Conservation (phyloP, 2,888 invertebrate species). For the Penaeus monodon region DNA sequence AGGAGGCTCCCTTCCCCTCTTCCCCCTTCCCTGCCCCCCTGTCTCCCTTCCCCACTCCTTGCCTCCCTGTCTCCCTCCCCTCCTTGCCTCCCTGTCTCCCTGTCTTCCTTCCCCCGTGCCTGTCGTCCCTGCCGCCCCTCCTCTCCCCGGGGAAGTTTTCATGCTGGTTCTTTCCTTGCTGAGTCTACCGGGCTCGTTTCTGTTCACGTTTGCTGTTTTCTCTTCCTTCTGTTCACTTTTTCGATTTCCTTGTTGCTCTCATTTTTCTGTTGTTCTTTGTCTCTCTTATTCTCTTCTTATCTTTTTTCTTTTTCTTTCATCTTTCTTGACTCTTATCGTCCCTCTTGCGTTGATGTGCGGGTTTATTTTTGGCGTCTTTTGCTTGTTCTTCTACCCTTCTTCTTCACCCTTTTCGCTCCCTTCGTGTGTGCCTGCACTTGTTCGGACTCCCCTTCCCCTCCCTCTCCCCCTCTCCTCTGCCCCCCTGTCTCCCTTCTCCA, state of each 20-base stretch:
- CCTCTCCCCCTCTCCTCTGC: not conserved
- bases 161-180: not conserved
- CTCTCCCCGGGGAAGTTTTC: not conserved
- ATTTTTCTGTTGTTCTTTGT: too few relatives aligned
- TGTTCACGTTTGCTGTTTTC: not conserved
- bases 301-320: not conserved
- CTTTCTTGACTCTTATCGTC: too few relatives aligned
- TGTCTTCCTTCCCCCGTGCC: not conserved
- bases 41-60: not conserved
- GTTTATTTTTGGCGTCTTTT: too few relatives aligned
- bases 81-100: too few relatives aligned
- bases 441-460: too few relatives aligned
- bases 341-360: too few relatives aligned
- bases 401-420: too few relatives aligned
- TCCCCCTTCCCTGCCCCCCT: not conserved
- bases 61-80: not conserved
- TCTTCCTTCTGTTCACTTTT: not conserved
- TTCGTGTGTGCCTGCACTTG: too few relatives aligned
- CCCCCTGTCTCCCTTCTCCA: too few relatives aligned
- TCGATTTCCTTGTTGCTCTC: not conserved
- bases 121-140: not conserved
- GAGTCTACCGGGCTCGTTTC: not conserved
- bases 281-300: not conserved
- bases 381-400: too few relatives aligned
- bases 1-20: too few relatives aligned